phyloP scores from a whole-genome alignment of 2,113 vertebrate species.

The Pachypanchax playfairii region DNA sequence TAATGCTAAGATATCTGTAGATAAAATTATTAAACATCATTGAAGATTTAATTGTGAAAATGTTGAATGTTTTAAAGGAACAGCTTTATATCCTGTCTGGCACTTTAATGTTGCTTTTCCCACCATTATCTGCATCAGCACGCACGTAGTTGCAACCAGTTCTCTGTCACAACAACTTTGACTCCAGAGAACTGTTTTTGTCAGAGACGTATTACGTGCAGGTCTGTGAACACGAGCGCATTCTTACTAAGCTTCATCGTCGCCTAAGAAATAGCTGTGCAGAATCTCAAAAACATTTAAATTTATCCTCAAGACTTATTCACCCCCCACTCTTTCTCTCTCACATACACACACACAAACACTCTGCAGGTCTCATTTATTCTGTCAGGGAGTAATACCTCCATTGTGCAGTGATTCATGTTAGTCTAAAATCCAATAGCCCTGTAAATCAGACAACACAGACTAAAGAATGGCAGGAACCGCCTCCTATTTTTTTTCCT shows the following conservation, averaged over 20 bases:
- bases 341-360: slow-evolving; percentile 18
- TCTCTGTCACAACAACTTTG: slow-evolving; percentile 16
- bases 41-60: too few species aligned
- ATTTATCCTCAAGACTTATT: slow-evolving; percentile 16
- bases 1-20: too few species aligned
- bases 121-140: neutral
- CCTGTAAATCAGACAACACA: slow-evolving; percentile 72
- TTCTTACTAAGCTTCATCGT: slow-evolving; percentile 42
- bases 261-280: slow-evolving; percentile 35
- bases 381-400: slow-evolving; percentile 62
- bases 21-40: too few species aligned
- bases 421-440: slow-evolving; percentile 75
- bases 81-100: neutral
- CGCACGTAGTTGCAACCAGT: slow-evolving; percentile 11
- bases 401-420: slow-evolving; percentile 72
- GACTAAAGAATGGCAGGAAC: slow-evolving; percentile 51
- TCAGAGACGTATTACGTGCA: slow-evolving; percentile 21
- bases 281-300: slow-evolving; percentile 40
- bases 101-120: neutral
- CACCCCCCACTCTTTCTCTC: neutral
- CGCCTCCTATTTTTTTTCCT: slow-evolving; percentile 15
- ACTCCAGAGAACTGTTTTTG: slow-evolving; percentile 13
- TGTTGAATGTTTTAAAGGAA: neutral
- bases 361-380: slow-evolving; percentile 52
- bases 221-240: slow-evolving; percentile 23